Evolutionary conservation across 2,888 invertebrate species (phyloP), one percentile per base, ranked within the genome.

Genomic region (Leptopterna dolabrata): DNA sequence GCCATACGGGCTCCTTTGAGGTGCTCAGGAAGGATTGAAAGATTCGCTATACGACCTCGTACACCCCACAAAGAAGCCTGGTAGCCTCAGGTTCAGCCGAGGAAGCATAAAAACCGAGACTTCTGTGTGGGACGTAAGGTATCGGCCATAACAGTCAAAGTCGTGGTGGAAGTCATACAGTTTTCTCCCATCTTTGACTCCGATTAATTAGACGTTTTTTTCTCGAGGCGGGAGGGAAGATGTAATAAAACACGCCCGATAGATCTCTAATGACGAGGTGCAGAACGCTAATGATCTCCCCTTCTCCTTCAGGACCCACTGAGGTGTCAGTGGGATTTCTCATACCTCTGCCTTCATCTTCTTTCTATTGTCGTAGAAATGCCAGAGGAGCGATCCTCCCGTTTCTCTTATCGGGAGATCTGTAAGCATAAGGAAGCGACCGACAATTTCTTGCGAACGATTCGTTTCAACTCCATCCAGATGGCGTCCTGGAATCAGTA

Each of bases 61-160:
- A 24, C 24, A 24, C 9, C 0, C 24, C 4, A 63, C 63, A 63
- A 63, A 63, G 63, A 63, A 63, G 63, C 27, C 63, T 63, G 63
- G 63, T 63, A 63, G 63, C 63, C 9, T 19, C 11, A 19, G 11
- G 24, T 36, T 36, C 9, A 47, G 47, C 13, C 47, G 14, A 16
- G 47, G 47, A 76, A 4, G 43, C 45, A 78, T 43, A 55, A 51
- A 81, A 16, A 24, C 81, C 55, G 14, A 19, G 55, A 81, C 47
- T 30, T 81, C 55, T 29, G 51, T 81, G 55, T 81, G 55, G 55
- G 81, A 47, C 81, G 51, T 73, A n/a, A 81, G 19, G 27, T 81
- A 81, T 55, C 51, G 55, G 55, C 81, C 29, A 81, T 81, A 81
- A 81, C 81, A 55, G 81, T 81, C 81, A 81, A 51, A 41, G 36